phyloP scores from a whole-genome alignment of 2,113 vertebrate species.

The Macquaria australasica region DNA sequence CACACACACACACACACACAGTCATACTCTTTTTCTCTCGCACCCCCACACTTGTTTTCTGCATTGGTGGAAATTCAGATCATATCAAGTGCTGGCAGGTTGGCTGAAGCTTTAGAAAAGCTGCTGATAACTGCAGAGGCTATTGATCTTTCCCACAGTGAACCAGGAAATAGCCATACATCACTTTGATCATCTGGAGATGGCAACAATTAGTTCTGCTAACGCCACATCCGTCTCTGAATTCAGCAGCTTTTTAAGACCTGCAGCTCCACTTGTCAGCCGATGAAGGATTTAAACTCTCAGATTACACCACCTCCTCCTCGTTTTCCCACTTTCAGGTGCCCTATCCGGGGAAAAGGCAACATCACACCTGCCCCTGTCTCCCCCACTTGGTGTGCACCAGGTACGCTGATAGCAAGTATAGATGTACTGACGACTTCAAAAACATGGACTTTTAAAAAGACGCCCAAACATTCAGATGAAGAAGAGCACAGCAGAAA shows the following conservation, averaged over 20 bases:
- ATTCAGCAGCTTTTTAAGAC: conserved; percentile 21
- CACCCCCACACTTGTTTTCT: conserved; percentile 6
- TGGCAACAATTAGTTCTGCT: conserved; percentile 49
- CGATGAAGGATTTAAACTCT: conserved; percentile 42
- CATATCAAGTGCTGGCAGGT: conserved; percentile 49
- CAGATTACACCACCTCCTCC: conserved; percentile 31
- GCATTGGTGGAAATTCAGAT: conserved; percentile 42
- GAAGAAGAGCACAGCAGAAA: conserved; percentile 13
- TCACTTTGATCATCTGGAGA: conserved; percentile 62
- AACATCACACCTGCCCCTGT: conserved; percentile 92
- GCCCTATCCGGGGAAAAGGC: conserved; percentile 89
- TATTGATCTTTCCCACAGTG: conserved; percentile 71
- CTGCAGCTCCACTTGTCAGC: conserved; percentile 18
- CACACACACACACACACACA: neutral
- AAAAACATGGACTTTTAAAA: conserved; percentile 88
- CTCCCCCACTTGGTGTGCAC: conserved; percentile 87
- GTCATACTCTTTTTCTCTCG: neutral
- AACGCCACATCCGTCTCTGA: conserved; percentile 48
- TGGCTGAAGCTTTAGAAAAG: conserved; percentile 64
- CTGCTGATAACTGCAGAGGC: conserved; percentile 74
- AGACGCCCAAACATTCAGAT: neutral
- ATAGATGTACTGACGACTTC: conserved; percentile 88
- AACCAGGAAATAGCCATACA: conserved; percentile 58
- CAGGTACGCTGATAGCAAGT: conserved; percentile 82
- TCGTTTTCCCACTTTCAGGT: conserved; percentile 78